These are phyloP conservation scores for Isoperla grammatica DNA, from an alignment of 2,888 invertebrate species.

Conservation along the genomic window DNA sequence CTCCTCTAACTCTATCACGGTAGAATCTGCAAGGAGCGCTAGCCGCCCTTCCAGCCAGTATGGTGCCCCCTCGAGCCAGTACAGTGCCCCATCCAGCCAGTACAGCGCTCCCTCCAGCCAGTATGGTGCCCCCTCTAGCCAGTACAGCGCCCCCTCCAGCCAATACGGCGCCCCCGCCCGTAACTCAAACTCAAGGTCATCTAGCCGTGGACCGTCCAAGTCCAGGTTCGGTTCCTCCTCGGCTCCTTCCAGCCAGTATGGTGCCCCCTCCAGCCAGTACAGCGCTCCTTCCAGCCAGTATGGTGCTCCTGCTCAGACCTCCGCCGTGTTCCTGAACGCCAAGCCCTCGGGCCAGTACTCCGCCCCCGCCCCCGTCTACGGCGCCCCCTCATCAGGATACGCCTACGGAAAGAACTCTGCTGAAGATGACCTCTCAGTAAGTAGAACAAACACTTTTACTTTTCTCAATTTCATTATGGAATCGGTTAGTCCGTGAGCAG, in stretches of 20 bases:
- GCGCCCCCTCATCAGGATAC: slow-evolving; percentile 14
- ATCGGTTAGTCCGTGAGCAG: too few species aligned
- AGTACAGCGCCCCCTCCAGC: not conserved
- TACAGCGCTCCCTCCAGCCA: slow-evolving; percentile 20
- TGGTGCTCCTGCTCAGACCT: slow-evolving; percentile 38
- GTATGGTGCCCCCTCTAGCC: slow-evolving; percentile 23
- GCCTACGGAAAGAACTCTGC: slow-evolving; percentile 8
- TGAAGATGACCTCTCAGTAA: slow-evolving; percentile 23
- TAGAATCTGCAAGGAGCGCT: not conserved
- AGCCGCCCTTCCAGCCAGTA: slow-evolving; percentile 5
- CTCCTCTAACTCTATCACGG: slow-evolving; percentile 6
- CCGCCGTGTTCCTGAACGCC: slow-evolving; percentile 18
- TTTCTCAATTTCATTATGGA: too few species aligned
- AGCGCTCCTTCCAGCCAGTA: slow-evolving; percentile 46
- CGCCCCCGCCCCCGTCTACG: slow-evolving; percentile 15
- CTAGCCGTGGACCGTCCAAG: slow-evolving; percentile 27
- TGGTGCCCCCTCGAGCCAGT: slow-evolving; percentile 19
- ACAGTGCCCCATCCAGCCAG: slow-evolving; percentile 17
- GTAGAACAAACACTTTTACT: slow-evolving; percentile 3
- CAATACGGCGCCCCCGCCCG: not conserved
- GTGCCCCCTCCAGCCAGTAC: slow-evolving; percentile 5
- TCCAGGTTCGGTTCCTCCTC: slow-evolving; percentile 35
- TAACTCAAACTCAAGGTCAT: not conserved
- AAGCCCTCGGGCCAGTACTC: slow-evolving; percentile 1
- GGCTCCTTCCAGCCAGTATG: slow-evolving; percentile 16